Conservation (phyloP, 2,888 invertebrate genomes). For the Drosophila merina region DNA sequence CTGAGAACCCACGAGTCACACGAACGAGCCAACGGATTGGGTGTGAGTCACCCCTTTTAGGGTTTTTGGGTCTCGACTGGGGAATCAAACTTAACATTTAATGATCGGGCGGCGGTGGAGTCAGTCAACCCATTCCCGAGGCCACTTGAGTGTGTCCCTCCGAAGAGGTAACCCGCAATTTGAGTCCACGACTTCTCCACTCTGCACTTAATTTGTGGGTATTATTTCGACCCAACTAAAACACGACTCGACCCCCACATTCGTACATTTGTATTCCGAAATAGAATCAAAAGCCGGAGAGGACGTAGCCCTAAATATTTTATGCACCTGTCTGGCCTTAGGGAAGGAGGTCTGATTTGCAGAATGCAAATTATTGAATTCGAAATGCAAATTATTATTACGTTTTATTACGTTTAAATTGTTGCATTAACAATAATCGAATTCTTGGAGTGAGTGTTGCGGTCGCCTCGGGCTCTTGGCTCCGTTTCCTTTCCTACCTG, state of each 20-base stretch:
- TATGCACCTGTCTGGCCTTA: conserved; percentile 8
- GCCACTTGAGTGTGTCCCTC: conserved; percentile 81
- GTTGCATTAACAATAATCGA: conserved; percentile 50
- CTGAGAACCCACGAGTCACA: conserved; percentile 11
- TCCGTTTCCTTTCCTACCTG: conserved; percentile 36
- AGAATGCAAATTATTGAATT: conserved; percentile 73
- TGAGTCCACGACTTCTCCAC: conserved; percentile 55
- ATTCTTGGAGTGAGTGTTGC: conserved; percentile 46
- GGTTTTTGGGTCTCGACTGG: conserved; percentile 31
- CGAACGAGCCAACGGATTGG: neutral
- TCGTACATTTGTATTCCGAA: neutral
- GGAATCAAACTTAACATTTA: conserved; percentile 38
- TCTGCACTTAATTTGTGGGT: conserved; percentile 64
- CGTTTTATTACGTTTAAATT: conserved; percentile 64
- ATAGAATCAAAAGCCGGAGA: conserved; percentile 1
- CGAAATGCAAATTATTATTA: conserved; percentile 72
- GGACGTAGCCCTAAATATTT: conserved; percentile 35
- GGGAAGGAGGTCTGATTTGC: conserved; percentile 51
- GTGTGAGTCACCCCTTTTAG: conserved; percentile 30
- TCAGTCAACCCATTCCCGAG: conserved; percentile 48
- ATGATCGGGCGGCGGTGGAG: conserved; percentile 34
- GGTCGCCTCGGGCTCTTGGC: conserved; percentile 28
- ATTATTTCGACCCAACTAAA: conserved; percentile 56
- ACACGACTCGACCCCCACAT: conserved; percentile 25
- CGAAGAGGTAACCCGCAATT: conserved; percentile 75